Evolutionary conservation across 2,797 vertebrate genomes (phyloP), one percentile per base, ranked within the genome.

Genomic region (Cirrhinus mrigala): DNA sequence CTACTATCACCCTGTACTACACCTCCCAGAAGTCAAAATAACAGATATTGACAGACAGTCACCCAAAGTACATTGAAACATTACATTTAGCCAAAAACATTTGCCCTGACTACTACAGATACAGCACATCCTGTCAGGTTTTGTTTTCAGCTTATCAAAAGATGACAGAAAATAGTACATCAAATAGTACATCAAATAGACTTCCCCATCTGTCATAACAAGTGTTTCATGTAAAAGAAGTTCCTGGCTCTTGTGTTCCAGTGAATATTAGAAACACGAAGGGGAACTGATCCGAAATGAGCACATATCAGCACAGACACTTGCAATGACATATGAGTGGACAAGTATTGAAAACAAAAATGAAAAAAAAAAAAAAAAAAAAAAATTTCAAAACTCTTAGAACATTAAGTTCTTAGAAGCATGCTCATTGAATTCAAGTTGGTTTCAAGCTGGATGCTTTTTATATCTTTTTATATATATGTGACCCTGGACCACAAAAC

Each of bases 1-100:
- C 12, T 33, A 48, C 78, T 69, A 46, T 84, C 70, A 29, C 29
- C 29, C 24, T 27, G 44, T 62, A 68, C 76, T 79, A 77, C 77
- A 52, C 66, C 73, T 78, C 70, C 44, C 69, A 76, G 52, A 64
- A 44, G 82, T 22, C 74, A 48, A 68, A 33, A 83, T 76, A 83
- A 37, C 46, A 37, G 18, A 24, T 33, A 64, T 27, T 76, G 52
- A 85, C 52, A 71, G 29, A 62, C 27, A 60, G 16, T 27, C 52
- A 18, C 11, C 50, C n/a, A 60, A 10, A 79, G 80, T 40, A 9
- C 24, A 79, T 18, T 16, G 14, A 33, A 68, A 22, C 10, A 33
- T 66, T 33, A 66, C 6, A 29, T 66, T 66, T 33, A 16, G 9
- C 22, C 54, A 8, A 22, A 70, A 20, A 27, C 37, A 56, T n/a